Conservation (phyloP, 1,140 invertebrate genomes). For the Heterodera carotae region DNA sequence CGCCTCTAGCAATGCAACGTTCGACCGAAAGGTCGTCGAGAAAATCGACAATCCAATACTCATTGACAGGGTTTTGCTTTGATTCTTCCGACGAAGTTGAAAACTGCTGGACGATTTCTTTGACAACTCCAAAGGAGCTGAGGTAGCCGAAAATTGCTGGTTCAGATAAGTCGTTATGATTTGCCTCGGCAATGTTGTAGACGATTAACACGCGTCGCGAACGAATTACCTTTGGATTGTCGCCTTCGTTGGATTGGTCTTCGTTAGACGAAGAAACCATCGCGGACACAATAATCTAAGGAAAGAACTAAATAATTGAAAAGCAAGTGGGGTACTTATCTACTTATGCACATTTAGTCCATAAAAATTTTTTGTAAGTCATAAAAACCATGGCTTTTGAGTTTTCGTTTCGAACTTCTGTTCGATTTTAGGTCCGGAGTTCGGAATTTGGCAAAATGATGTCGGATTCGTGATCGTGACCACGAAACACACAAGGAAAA, state of each 20-base stretch:
- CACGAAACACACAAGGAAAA: no score
- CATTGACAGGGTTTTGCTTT: constrained; percentile 17
- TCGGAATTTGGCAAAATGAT: no score
- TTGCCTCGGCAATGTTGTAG: constrained; percentile 16
- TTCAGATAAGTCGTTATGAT: constrained; percentile 14
- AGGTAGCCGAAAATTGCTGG: constrained; percentile 30
- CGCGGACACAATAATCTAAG: background rate
- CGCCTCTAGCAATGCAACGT: constrained; percentile 11
- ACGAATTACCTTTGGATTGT: background rate
- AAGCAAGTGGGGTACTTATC: no score
- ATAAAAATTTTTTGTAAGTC: no score
- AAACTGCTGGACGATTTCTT: constrained; percentile 30
- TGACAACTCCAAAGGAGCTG: constrained; percentile 27
- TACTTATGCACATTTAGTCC: no score
- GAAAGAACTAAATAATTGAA: no score
- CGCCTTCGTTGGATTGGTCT: background rate
- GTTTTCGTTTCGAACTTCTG: no score
- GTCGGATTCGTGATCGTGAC: no score
- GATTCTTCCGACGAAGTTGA: constrained; percentile 17
- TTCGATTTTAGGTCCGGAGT: no score
- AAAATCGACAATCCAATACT: constrained; percentile 33
- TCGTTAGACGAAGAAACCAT: background rate
- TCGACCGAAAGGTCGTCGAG: constrained; percentile 21
- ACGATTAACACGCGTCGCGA: constrained; percentile 22
- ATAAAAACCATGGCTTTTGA: no score